These are phyloP conservation scores for Acromyrmex charruanus DNA, from an alignment of 1,140 invertebrate genomes.

Conservation along the genomic window DNA sequence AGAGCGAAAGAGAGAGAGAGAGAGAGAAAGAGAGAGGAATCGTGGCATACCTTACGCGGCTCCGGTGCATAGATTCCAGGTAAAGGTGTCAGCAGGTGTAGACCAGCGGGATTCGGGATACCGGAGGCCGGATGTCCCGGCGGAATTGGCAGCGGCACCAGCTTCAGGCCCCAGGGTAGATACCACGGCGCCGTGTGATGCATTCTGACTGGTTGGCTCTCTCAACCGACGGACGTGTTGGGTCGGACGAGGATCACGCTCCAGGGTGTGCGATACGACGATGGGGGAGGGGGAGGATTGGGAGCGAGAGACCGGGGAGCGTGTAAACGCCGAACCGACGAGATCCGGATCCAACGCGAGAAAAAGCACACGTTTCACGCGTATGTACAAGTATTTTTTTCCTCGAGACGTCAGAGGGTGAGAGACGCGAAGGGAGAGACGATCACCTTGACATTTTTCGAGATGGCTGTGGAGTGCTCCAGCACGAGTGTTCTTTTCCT, in stretches of 20 bases:
- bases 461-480: background rate
- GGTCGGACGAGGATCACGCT: conserved; percentile 59
- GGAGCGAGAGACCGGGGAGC: background rate
- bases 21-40: background rate
- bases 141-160: conserved; percentile 85
- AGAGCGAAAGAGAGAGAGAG: too few relatives aligned
- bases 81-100: conserved; percentile 84
- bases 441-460: conserved; percentile 72
- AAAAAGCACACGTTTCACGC: background rate
- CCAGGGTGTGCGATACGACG: conserved; percentile 46
- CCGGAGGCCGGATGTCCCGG: conserved; percentile 84
- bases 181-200: conserved; percentile 86
- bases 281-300: background rate
- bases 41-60: conserved; percentile 83
- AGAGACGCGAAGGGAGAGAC: background rate
- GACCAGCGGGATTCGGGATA: conserved; percentile 82
- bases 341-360: background rate
- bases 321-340: background rate
- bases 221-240: conserved; percentile 47
- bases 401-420: conserved; percentile 19
- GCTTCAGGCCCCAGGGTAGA: conserved; percentile 85
- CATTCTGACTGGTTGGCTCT: conserved; percentile 77
- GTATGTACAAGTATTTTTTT: conserved; percentile 8
- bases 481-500: background rate
- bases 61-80: conserved; percentile 85